Conservation (phyloP, 2,797 vertebrate species). For the Falco peregrinus region DNA sequence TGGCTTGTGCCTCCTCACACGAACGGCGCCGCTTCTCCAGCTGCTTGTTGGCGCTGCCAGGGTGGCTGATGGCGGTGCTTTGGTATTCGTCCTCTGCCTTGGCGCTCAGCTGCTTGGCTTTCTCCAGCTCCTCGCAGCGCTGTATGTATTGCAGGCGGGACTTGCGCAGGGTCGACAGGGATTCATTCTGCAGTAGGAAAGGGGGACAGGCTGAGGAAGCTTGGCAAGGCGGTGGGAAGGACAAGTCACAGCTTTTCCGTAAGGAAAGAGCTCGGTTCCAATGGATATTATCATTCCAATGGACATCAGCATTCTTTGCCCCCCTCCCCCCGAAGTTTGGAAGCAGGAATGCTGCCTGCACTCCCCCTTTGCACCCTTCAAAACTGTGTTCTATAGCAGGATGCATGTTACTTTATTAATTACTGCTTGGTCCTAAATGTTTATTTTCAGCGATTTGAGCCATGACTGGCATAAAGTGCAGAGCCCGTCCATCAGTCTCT, state of each 20-base stretch:
- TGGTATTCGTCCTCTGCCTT: constrained; percentile 79
- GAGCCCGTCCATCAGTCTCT: not conserved
- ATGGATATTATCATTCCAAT: accelerated
- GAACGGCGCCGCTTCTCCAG: constrained; percentile 90
- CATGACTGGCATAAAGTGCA: accelerated
- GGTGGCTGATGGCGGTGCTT: not conserved
- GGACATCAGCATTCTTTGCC: accelerated
- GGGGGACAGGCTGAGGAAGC: not conserved
- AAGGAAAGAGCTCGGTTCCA: not conserved
- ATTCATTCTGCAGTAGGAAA: constrained; percentile 78
- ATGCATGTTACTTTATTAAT: not conserved
- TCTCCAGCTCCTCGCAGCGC: constrained; percentile 88
- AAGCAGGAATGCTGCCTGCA: no score
- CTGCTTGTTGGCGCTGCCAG: constrained; percentile 80
- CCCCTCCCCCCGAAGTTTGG: not conserved
- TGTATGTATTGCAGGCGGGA: constrained; percentile 87
- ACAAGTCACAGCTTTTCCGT: not conserved
- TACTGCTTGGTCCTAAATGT: accelerated
- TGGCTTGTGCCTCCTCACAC: constrained; percentile 87
- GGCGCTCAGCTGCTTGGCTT: constrained; percentile 79
- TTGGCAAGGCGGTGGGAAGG: not conserved
- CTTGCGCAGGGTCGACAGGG: constrained; percentile 82
- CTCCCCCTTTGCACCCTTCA: not conserved
- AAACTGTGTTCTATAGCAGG: not conserved
- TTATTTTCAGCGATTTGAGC: no score